Percentiles rank a stretch among this genome's conserved stretches.
These are phyloP conservation scores for Orius insidiosus DNA, from an alignment of 1,140 invertebrate species.

Conservation along the genomic window DNA sequence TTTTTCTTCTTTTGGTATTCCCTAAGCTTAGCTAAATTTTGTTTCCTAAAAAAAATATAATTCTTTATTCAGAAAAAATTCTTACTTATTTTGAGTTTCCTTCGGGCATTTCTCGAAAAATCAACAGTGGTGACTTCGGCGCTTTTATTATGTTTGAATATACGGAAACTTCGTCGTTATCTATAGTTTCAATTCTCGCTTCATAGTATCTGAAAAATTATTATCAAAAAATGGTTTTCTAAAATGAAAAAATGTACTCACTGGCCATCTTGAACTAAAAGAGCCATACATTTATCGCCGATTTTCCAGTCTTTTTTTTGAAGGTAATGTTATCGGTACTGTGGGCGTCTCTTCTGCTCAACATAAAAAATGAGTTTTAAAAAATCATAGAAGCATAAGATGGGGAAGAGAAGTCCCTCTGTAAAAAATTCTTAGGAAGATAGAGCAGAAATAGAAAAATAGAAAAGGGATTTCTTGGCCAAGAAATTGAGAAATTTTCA, in stretches of 20 bases:
- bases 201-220: conserved; percentile 63
- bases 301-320: conserved; percentile 52
- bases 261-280: conserved; percentile 71
- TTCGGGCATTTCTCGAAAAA: conserved; percentile 45
- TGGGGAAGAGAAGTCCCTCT: no score
- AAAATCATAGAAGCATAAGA: no score
- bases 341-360: no score
- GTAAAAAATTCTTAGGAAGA: no score
- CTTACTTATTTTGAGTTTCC: conserved; percentile 26
- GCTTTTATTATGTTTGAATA: conserved; percentile 73
- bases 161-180: conserved; percentile 72
- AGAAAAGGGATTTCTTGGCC: no score
- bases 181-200: conserved; percentile 74
- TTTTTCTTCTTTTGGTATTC: conserved; percentile 91
- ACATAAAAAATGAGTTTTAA: no score
- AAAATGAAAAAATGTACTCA: conserved; percentile 24
- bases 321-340: neutral
- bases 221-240: no score
- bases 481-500: neutral
- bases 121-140: conserved; percentile 53
- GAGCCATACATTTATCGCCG: conserved; percentile 68
- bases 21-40: conserved; percentile 37
- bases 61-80: conserved; percentile 17
- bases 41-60: conserved; percentile 20
- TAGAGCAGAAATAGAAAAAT: no score